A percentile compares a stretch with the other conserved stretches of the same genome.
phyloP scores from a whole-genome alignment of 1,140 invertebrate species.

The Lycorma delicatula region DNA sequence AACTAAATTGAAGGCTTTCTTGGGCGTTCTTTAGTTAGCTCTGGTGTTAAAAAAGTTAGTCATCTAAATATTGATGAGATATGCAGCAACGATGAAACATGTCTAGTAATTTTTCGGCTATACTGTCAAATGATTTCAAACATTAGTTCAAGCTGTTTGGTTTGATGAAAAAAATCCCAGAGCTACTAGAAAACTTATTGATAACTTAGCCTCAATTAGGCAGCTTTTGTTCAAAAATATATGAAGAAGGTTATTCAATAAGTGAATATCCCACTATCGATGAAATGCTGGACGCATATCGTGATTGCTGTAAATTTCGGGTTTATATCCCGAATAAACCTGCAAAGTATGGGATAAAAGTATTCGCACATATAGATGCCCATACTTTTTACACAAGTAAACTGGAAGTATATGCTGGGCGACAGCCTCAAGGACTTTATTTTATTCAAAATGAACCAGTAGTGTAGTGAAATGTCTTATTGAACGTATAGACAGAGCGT shows the following conservation, averaged over 20 bases:
- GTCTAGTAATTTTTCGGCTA: slow-evolving; percentile 23
- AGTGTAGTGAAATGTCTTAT: slow-evolving; percentile 33
- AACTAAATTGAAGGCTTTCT: too few relatives aligned
- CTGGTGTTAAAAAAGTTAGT: slow-evolving; percentile 2
- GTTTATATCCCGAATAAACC: slow-evolving; percentile 37
- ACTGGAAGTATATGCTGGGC: slow-evolving; percentile 28
- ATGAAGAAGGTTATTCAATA: slow-evolving; percentile 24
- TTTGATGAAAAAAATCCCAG: slow-evolving; percentile 33
- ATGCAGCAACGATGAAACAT: slow-evolving; percentile 5
- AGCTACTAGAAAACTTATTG: slow-evolving; percentile 26
- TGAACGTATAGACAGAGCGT: slow-evolving; percentile 32
- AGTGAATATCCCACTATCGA: slow-evolving; percentile 29
- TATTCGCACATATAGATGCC: slow-evolving; percentile 32
- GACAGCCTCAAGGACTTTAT: slow-evolving; percentile 34
- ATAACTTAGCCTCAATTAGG: slow-evolving; percentile 34
- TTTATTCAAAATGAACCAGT: slow-evolving; percentile 25
- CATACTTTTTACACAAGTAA: slow-evolving; percentile 31
- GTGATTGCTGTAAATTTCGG: slow-evolving; percentile 34
- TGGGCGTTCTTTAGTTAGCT: too few relatives aligned
- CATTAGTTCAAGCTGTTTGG: slow-evolving; percentile 22
- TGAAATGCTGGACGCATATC: slow-evolving; percentile 34
- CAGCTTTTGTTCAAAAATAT: slow-evolving; percentile 29
- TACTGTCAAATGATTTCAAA: slow-evolving; percentile 29
- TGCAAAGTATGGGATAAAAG: slow-evolving; percentile 36
- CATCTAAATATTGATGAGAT: slow-evolving; percentile 16